These are phyloP conservation scores for Sebastes jordani DNA, from an alignment of 2,797 vertebrate species.

Conservation along the genomic window DNA sequence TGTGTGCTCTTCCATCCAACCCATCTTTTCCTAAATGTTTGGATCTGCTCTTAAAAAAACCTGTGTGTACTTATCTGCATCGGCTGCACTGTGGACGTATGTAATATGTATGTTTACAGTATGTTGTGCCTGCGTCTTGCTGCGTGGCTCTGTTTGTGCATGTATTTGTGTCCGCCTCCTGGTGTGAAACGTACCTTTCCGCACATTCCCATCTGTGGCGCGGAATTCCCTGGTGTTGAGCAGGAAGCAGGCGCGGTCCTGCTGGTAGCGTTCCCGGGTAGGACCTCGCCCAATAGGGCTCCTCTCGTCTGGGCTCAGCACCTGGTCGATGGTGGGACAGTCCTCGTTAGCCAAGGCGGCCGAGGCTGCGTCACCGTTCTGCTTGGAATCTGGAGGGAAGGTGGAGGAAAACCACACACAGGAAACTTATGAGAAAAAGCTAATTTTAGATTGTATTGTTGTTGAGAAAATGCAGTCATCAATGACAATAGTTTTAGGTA, in stretches of 20 bases:
- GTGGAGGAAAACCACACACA: neutral
- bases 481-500: neutral
- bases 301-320: constrained; percentile 91
- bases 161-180: constrained; percentile 54
- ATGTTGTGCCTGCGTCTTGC: constrained; percentile 35
- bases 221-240: constrained; percentile 92
- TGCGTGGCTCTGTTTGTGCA: constrained; percentile 52
- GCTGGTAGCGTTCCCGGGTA: constrained; percentile 89
- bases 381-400: constrained; percentile 86
- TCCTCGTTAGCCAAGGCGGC: constrained; percentile 93
- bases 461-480: neutral
- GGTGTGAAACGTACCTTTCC: constrained; percentile 88
- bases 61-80: constrained; percentile 14
- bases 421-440: neutral
- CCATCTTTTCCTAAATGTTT: constrained; percentile 10
- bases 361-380: constrained; percentile 92
- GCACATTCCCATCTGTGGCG: constrained; percentile 91
- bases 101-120: constrained; percentile 16
- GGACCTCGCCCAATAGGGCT: constrained; percentile 82
- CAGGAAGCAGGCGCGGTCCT: constrained; percentile 94
- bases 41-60: neutral
- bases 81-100: constrained; percentile 17
- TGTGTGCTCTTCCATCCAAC: constrained; percentile 21
- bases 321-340: constrained; percentile 94
- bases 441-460: neutral